Evolutionary conservation across 2,888 invertebrate genomes (phyloP).

Genomic region (Cheilosia variabilis): DNA sequence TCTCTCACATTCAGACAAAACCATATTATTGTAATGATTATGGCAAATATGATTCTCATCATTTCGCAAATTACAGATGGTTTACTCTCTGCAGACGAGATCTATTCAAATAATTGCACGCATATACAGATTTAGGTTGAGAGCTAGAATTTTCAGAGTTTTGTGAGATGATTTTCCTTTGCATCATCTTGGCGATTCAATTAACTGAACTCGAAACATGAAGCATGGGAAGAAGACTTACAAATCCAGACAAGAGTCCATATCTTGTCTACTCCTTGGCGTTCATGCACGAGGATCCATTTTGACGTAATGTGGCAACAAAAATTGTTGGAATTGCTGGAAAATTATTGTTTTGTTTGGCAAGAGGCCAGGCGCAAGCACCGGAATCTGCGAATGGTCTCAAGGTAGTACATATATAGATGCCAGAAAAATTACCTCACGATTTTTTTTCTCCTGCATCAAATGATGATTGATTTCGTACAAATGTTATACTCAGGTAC

Average conservation of each 20-base stretch:
- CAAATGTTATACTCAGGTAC: not conserved
- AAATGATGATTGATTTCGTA: conserved; percentile 36
- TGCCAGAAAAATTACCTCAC: conserved; percentile 41
- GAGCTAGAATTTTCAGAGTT: conserved; percentile 9
- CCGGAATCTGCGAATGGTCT: conserved; percentile 5
- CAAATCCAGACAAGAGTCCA: not conserved
- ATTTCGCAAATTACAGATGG: conserved; percentile 12
- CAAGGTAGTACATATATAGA: conserved; percentile 14
- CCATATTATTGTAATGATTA: not conserved
- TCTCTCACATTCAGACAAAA: not conserved
- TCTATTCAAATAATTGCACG: conserved; percentile 3
- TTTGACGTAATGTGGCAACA: conserved; percentile 31
- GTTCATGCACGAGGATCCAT: conserved; percentile 46
- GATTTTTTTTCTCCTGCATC: conserved; percentile 31
- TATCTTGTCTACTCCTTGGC: not conserved
- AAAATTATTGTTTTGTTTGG: conserved; percentile 58
- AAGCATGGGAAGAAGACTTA: conserved; percentile 22
- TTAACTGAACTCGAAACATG: conserved; percentile 36
- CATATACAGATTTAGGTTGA: not conserved
- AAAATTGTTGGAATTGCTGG: conserved; percentile 63
- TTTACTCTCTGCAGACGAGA: conserved; percentile 4
- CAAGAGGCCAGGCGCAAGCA: conserved; percentile 3
- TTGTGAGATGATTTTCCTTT: conserved; percentile 2
- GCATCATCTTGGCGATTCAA: conserved; percentile 47
- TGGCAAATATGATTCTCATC: conserved; percentile 11